Evolutionary conservation across 2,888 invertebrate species (phyloP).

Genomic region (Callosobruchus maculatus): DNA sequence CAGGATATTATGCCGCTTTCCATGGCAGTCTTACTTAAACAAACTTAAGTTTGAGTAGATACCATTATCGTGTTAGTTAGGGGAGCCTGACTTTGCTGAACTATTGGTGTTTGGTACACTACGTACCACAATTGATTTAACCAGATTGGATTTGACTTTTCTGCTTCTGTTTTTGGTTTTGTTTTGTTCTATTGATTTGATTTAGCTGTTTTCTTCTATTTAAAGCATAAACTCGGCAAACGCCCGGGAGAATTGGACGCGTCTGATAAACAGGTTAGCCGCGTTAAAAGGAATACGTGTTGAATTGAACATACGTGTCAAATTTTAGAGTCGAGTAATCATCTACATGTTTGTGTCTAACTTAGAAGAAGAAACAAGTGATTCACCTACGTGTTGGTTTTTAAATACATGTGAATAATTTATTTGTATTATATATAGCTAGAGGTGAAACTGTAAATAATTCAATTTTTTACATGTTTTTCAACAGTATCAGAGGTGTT

Average conservation of each 20-base stretch:
- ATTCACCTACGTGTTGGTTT: neutral
- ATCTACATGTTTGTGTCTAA: slow-evolving; percentile 48
- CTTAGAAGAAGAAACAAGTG: slow-evolving; percentile 13
- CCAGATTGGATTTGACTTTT: slow-evolving; percentile 26
- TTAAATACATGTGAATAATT: neutral
- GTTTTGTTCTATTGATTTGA: slow-evolving; percentile 33
- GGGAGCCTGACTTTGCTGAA: neutral
- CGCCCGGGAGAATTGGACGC: slow-evolving; percentile 72
- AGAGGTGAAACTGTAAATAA: slow-evolving; percentile 26
- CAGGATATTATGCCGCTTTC: no score
- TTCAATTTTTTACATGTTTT: slow-evolving; percentile 14
- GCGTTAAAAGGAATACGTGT: slow-evolving; percentile 21
- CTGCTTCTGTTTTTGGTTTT: slow-evolving; percentile 27
- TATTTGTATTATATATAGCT: neutral
- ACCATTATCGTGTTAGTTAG: neutral
- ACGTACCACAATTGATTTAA: slow-evolving; percentile 16
- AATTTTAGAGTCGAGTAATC: slow-evolving; percentile 26
- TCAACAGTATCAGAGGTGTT: neutral
- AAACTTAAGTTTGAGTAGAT: neutral
- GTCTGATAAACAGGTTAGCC: slow-evolving; percentile 67
- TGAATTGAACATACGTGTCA: slow-evolving; percentile 17
- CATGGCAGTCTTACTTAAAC: no score
- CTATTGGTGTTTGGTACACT: neutral
- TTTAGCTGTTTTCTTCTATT: slow-evolving; percentile 57
- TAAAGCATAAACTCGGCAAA: slow-evolving; percentile 61